Percentiles rank a stretch among this genome's conserved stretches.
These are phyloP conservation scores for Syncerus caffer DNA, from an alignment of 2,797 vertebrate genomes.

Conservation along the genomic window DNA sequence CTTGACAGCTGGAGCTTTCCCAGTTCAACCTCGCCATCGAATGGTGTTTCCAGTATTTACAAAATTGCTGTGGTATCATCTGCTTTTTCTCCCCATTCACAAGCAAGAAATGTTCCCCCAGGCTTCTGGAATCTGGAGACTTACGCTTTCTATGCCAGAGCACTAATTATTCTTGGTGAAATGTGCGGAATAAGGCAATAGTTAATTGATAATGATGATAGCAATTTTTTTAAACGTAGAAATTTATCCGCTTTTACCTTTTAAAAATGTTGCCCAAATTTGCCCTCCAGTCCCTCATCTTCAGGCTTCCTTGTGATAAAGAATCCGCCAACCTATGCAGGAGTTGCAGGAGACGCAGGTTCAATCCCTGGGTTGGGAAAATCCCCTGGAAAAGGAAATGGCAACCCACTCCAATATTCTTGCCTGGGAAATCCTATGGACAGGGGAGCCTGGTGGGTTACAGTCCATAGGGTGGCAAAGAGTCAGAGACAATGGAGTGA, in stretches of 20 bases:
- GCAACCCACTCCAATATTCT: background rate
- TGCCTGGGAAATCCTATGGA: background rate
- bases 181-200: background rate
- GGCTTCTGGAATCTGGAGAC: background rate
- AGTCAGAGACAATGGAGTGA: background rate
- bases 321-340: background rate
- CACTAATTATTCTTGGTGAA: background rate
- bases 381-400: background rate
- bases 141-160: background rate
- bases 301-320: background rate
- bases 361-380: background rate
- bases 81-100: background rate
- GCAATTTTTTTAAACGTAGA: background rate
- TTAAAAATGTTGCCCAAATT: background rate
- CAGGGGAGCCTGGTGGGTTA: background rate
- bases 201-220: background rate
- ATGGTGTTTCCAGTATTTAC: background rate
- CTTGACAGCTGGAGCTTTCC: background rate
- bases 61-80: background rate
- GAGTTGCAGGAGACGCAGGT: background rate
- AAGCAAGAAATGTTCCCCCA: background rate
- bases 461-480: background rate
- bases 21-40: background rate
- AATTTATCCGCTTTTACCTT: background rate
- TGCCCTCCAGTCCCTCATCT: background rate